Evolutionary conservation across 2,797 vertebrate genomes (phyloP), one percentile per base, ranked within the genome.

Genomic region (Takifugu rubripes): DNA sequence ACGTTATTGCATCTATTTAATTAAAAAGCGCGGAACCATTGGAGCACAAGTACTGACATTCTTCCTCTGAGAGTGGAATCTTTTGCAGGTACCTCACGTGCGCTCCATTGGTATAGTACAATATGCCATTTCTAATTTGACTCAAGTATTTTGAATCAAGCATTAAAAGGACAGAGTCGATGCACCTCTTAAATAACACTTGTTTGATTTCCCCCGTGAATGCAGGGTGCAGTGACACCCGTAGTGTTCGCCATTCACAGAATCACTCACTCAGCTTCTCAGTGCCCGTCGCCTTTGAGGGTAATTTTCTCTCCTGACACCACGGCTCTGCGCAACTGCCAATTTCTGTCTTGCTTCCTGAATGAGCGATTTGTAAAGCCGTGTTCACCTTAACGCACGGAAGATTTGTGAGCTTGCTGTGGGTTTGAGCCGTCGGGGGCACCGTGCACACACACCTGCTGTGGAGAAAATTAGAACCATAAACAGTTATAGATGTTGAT

Each of bases 351-450:
- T 89, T 44, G 58, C 66, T 66, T 81, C 76, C 79, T 88, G 86
- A 87, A 90, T 82, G 84, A 85, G 72, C 77, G 87, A 86, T 89
- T 88, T 89, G 86, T 87, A 87, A 89, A 88, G 82, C 86, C 77
- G 73, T 80, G 85, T 81, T 87, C 85, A 86, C 84, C 84, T 83
- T 81, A 87, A 84, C 84, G 84, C 79, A 87, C 73, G 43, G 66
- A 86, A 84, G 79, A 84, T 87, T 86, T 83, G 82, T 61, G 67
- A 77, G 85, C 81, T 72, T 84, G 82, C 82, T 79, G 86, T 83
- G 77, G 85, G 78, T 86, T 84, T 75, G 78, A 86, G 84, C 80
- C 80, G 85, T 84, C 77, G 77, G 78, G 82, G 24, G 62, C 65
- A 80, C 68, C 59, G 69, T 82, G 77, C 79, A 86, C 84, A 69